These are phyloP conservation scores for Catostomus latipinnis DNA, from an alignment of 2,797 vertebrate species.

Conservation along the genomic window DNA sequence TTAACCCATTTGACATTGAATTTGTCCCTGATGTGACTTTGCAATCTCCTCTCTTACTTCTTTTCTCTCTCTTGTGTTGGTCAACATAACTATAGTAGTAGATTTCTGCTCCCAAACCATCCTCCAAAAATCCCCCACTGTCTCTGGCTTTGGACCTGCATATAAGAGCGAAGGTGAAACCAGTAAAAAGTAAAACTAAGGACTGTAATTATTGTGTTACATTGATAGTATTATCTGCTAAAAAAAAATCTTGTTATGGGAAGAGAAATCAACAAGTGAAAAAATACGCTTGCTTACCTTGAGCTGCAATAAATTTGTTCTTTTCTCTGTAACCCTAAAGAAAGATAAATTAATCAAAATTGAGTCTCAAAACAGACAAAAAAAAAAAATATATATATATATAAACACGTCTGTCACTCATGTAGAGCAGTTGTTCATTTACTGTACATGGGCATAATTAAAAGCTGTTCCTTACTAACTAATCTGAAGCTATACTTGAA, in stretches of 20 bases:
- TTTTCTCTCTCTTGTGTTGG: conserved; percentile 94
- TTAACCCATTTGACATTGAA: conserved; percentile 1
- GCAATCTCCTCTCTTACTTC: conserved; percentile 74
- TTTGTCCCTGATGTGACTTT: neutral
- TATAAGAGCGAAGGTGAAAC: neutral
- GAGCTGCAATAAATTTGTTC: conserved; percentile 95
- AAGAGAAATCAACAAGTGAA: neutral
- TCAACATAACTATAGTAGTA: conserved; percentile 94
- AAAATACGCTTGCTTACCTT: conserved; percentile 82
- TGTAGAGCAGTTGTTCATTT: too few relatives aligned
- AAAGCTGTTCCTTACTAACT: too few relatives aligned
- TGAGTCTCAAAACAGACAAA: neutral
- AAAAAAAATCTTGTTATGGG: too few relatives aligned
- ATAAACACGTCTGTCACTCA: too few relatives aligned
- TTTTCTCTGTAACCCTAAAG: conserved; percentile 93
- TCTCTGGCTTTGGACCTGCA: conserved; percentile 92
- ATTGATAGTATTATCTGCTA: neutral
- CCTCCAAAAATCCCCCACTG: conserved; percentile 93
- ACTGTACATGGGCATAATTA: too few relatives aligned
- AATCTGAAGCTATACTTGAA: too few relatives aligned
- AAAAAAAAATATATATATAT: too few relatives aligned
- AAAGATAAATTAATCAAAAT: neutral
- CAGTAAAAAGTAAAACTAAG: neutral
- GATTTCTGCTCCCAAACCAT: conserved; percentile 98
- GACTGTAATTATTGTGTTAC: neutral